phyloP scores from a whole-genome alignment of 2,888 invertebrate species.

The Seira sanloemensis region DNA sequence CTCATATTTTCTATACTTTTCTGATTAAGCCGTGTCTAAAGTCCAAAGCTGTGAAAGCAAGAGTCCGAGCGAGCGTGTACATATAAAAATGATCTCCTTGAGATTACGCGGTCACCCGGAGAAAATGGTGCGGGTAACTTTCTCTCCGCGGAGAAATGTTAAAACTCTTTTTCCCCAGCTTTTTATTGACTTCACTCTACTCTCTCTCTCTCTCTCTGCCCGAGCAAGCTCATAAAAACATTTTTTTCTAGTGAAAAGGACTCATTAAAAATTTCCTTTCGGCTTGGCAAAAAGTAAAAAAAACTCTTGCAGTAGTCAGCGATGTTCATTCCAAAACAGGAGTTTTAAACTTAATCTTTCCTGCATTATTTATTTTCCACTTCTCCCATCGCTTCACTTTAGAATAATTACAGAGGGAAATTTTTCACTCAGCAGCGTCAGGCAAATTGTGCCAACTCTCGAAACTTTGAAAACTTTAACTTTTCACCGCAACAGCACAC shows the following conservation, averaged over 20 bases:
- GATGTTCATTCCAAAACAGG: not conserved
- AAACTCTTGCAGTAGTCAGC: not conserved
- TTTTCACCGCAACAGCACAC: not conserved
- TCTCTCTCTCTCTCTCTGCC: too few relatives aligned
- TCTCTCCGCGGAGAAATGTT: not conserved
- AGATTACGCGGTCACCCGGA: not conserved
- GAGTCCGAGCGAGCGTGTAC: too few relatives aligned
- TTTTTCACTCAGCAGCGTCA: not conserved
- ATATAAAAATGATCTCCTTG: too few relatives aligned
- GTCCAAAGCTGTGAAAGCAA: too few relatives aligned
- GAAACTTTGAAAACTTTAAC: not conserved
- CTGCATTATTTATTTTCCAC: constrained; percentile 3
- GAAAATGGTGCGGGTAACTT: not conserved
- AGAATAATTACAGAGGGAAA: constrained; percentile 4
- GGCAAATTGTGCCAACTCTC: not conserved
- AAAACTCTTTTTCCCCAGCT: not conserved
- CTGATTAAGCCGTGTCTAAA: too few relatives aligned
- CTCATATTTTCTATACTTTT: too few relatives aligned
- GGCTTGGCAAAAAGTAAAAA: not conserved
- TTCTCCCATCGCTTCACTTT: constrained; percentile 15
- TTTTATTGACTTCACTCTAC: constrained; percentile 15
- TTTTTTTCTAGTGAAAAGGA: not conserved
- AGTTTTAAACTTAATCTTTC: not conserved
- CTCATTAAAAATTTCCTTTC: constrained; percentile 5
- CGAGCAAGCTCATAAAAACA: not conserved